These are phyloP conservation scores for Esox lucius DNA, from an alignment of 2,797 vertebrate species.

Conservation along the genomic window DNA sequence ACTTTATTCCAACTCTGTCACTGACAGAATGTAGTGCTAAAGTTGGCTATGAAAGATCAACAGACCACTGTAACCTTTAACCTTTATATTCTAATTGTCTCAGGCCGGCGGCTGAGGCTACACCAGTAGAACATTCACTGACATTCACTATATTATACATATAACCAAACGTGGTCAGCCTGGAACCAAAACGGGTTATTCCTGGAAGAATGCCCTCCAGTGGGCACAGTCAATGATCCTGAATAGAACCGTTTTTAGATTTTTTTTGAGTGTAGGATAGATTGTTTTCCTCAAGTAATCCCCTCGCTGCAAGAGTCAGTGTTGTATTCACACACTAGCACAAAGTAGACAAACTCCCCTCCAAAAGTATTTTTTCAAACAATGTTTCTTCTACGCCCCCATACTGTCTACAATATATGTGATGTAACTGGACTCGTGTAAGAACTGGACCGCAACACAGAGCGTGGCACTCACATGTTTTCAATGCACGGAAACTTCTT, in stretches of 20 bases:
- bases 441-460: background rate
- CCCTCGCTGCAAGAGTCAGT: background rate
- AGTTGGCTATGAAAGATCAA: background rate
- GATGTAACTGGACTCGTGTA: background rate
- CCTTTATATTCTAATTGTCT: background rate
- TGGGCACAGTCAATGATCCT: too few species aligned
- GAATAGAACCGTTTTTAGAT: too few species aligned
- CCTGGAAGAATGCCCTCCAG: too few species aligned
- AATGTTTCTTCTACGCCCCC: background rate
- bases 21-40: background rate
- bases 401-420: background rate
- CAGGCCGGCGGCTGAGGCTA: background rate
- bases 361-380: background rate
- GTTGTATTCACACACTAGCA: background rate
- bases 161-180: too few species aligned
- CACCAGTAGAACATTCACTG: background rate
- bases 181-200: too few species aligned
- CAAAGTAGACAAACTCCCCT: background rate
- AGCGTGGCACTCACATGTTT: background rate
- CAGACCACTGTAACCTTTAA: background rate
- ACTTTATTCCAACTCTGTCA: background rate
- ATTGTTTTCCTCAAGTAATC: background rate
- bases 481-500: background rate
- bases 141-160: too few species aligned
- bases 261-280: too few species aligned